Evolutionary conservation across 2,113 vertebrate species (phyloP), one percentile per base, ranked within the genome.

Genomic region (Gambusia affinis): DNA sequence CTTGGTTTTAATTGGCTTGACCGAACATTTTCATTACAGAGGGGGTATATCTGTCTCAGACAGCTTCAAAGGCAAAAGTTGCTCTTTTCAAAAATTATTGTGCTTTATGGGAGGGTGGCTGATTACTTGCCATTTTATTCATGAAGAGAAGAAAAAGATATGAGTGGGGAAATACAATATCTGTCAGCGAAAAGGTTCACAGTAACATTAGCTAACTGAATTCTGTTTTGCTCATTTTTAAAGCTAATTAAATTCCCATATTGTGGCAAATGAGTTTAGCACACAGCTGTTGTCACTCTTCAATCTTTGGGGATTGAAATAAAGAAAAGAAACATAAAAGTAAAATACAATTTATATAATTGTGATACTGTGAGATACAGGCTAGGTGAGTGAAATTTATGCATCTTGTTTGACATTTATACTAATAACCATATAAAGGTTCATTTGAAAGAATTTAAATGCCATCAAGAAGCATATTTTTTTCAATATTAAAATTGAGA

Each of bases 1-100:
- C 82, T 86, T 63, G n/a, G 67, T 81, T 90, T 93, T 93, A 94
- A 94, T 94, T 92, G 91, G 88, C 91, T 93, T 91, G 93, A 92
- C 85, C 73, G 87, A 92, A 92, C 85, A 90, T 82, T 92, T 91
- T 92, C 87, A 89, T 94, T 93, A 91, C 80, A 85, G 80, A 70
- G 75, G 60, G 77, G 79, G 77, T 83, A 78, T 91, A 87, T 92
- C 86, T 91, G 76, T 86, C 82, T 61, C 78, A 71, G 81, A 82
- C 89, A 78, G 78, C 83, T 88, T 92, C 85, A 86, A 87, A 88
- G 88, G 83, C 81, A 82, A 89, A 80, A 72, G 80, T 87, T 82
- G 67, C 80, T 78, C 82, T 88, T 89, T 88, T 78, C 75, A 88
- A 76, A 76, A 88, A 83, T 85, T 61, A 86, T 78, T 87, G 68